Base-by-base conservation (phyloP, 2,888 invertebrate genomes). In the Heteropelma amictum region DNA sequence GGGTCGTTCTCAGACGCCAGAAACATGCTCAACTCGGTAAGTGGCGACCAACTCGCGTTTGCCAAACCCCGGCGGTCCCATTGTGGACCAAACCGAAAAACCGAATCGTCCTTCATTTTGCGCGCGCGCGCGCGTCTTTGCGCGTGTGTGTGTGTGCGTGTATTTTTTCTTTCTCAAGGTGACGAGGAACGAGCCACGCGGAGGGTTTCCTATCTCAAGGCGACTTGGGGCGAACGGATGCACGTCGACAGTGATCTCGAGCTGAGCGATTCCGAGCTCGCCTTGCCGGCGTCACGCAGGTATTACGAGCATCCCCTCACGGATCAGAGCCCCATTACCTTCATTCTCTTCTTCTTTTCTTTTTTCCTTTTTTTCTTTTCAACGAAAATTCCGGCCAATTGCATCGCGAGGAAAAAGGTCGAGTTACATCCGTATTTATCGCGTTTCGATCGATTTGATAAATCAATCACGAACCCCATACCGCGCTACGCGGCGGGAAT, bases 121-220 rank as follows among this genome's bases (percentile, higher is more conserved):
- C 23, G 4, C 33, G 5, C 3, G 4, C 38, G n/a, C 35, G 10
- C 53, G 45, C 67, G 51, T 51, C 28, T 61, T 67, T 30, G 12
- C 35, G 28, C 30, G 56, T 45, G 17, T 42, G 54, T 38, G n/a
- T n/a, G n/a, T n/a, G n/a, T n/a, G n/a, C n/a, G n/a, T n/a, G n/a
- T n/a, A n/a, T n/a, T n/a, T n/a, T n/a, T n/a, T n/a, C n/a, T n/a
- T 81, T 83, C 90, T 88, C 78, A 88, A 92, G 93, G 91, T 89
- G 95, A 96, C 87, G 97, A 97, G 87, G 96, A 97, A 85, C 93
- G 96, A 79, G 93, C 94, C 21, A 95, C 95, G 90, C 93, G 98
- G 81, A 92, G 98, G 82, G 96, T 97, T 80, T 98, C 97, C n/a
- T 98, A 98, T 90, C 91, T 98, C 80, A 96, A 96, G 90, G 98